Evolutionary conservation across 2,888 invertebrate species (phyloP).

Genomic region (Athetis lepigone): DNA sequence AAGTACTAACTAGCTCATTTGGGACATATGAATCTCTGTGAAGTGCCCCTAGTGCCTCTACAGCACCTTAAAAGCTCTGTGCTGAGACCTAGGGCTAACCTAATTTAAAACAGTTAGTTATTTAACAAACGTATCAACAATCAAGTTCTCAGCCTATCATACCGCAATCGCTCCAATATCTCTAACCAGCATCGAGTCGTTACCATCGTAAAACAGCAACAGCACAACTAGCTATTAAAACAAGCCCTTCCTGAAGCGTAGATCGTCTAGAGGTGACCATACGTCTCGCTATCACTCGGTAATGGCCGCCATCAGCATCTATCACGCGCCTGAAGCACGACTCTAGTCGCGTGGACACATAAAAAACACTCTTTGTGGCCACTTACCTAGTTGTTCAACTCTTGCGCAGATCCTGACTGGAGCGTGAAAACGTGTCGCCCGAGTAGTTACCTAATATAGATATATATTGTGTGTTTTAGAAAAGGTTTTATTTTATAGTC

Average conservation of each 20-base stretch:
- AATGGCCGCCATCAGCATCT: conserved; percentile 65
- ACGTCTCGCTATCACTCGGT: conserved; percentile 64
- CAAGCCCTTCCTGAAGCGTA: conserved; percentile 55
- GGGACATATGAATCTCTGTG: too few species aligned
- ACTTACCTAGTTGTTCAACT: conserved; percentile 47
- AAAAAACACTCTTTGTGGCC: conserved; percentile 61
- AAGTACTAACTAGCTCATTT: too few species aligned
- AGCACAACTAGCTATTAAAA: conserved; percentile 58
- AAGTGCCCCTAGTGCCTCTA: conserved; percentile 1
- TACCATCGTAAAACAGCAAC: conserved; percentile 61
- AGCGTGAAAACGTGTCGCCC: conserved; percentile 34
- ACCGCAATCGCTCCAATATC: conserved; percentile 54
- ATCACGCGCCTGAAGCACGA: conserved; percentile 63
- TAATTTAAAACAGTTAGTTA: conserved; percentile 21
- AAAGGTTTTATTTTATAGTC: conserved; percentile 21
- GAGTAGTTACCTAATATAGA: conserved; percentile 26
- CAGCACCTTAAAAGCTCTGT: conserved; percentile 2
- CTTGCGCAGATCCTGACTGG: conserved; percentile 36
- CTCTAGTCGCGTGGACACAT: conserved; percentile 52
- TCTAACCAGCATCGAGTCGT: conserved; percentile 5
- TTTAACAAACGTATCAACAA: conserved; percentile 26
- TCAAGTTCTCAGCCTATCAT: conserved; percentile 49
- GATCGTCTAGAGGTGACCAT: conserved; percentile 61
- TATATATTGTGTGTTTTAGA: conserved; percentile 27
- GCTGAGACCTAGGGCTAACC: background rate